Percentiles rank a stretch among this genome's conserved stretches.
Conservation (phyloP, 2,113 vertebrate genomes). For the Dasyurus viverrinus region DNA sequence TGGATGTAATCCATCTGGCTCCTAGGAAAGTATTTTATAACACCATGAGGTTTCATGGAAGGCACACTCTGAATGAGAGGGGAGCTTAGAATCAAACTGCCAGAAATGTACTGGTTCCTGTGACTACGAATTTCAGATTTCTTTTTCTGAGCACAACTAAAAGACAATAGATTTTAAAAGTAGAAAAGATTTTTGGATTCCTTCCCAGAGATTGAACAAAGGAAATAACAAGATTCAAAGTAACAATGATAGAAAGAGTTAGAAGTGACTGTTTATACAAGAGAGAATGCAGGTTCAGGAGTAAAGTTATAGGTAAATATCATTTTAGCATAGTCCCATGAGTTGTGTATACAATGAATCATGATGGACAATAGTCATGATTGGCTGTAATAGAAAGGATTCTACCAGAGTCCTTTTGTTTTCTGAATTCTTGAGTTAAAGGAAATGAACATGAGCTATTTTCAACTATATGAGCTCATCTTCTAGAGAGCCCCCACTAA, state of each 20-base stretch:
- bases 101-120: background rate
- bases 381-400: background rate
- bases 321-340: background rate
- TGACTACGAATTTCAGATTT: background rate
- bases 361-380: background rate
- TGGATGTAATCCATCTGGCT: background rate
- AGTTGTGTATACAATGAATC: background rate
- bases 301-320: background rate
- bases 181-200: background rate
- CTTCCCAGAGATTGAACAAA: background rate
- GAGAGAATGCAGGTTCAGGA: background rate
- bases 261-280: background rate
- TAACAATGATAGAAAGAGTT: background rate
- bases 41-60: background rate
- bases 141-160: background rate
- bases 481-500: background rate
- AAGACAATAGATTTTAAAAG: background rate
- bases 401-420: background rate
- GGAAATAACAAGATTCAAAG: background rate
- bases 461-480: background rate
- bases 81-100: background rate
- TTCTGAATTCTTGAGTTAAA: background rate
- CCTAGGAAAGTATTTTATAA: background rate
- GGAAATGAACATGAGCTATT: background rate
- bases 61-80: background rate